A percentile compares a stretch with the other conserved stretches of the same genome.
Evolutionary conservation across 2,797 vertebrate genomes (phyloP).

Genomic region (Mionectes olivaceus): DNA sequence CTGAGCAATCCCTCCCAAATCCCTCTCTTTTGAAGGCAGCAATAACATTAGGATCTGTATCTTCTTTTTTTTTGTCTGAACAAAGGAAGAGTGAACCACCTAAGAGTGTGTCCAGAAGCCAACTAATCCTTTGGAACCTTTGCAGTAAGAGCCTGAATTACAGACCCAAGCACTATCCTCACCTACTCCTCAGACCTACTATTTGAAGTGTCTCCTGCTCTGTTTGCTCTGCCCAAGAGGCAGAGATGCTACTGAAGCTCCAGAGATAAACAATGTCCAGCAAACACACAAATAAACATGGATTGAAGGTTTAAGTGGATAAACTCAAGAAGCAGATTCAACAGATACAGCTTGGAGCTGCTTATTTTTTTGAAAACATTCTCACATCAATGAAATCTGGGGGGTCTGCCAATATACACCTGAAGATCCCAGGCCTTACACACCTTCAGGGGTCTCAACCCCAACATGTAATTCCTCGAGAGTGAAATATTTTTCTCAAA

Average conservation of each 20-base stretch:
- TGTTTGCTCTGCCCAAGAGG: neutral
- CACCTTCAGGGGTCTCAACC: neutral
- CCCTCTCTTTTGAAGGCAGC: neutral
- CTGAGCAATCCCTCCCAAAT: neutral
- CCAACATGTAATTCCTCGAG: neutral
- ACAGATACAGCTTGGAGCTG: neutral
- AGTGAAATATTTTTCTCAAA: neutral
- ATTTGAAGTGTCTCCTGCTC: neutral
- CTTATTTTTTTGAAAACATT: neutral
- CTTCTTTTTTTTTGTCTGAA: neutral
- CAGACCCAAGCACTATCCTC: neutral
- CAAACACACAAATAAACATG: neutral
- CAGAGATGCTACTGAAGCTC: neutral
- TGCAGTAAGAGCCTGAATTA: neutral
- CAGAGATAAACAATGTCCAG: neutral
- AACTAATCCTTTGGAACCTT: neutral
- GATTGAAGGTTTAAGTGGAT: neutral
- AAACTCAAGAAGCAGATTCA: neutral
- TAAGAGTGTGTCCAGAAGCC: fast-evolving
- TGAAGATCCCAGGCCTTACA: neutral
- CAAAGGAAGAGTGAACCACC: neutral
- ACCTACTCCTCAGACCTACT: neutral
- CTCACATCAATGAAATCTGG: fast-evolving
- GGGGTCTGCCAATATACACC: neutral
- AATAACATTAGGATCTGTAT: neutral